Percentiles rank a stretch among this genome's conserved stretches.
Evolutionary conservation across 1,140 invertebrate genomes (phyloP).

Genomic region (Globodera rostochiensis): DNA sequence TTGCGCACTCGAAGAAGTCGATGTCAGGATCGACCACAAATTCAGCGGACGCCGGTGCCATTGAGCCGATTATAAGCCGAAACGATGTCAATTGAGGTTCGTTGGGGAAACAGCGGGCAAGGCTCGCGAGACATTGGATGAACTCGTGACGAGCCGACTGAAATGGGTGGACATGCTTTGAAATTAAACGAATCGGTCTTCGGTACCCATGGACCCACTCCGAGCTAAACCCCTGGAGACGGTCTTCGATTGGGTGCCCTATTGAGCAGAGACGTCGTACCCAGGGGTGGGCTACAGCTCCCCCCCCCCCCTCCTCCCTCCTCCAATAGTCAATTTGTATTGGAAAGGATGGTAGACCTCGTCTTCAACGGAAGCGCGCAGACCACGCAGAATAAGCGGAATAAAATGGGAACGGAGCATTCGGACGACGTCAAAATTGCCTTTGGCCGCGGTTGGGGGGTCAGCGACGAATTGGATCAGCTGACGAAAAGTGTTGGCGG

Average conservation of each 20-base stretch:
- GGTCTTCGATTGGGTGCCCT: too few relatives aligned
- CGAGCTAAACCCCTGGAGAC: too few relatives aligned
- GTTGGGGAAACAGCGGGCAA: conserved; percentile 33
- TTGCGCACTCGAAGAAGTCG: conserved; percentile 91
- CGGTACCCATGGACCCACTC: too few relatives aligned
- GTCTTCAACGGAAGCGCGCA: conserved; percentile 31
- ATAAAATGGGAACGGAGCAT: conserved; percentile 61
- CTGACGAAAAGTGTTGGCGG: conserved; percentile 76
- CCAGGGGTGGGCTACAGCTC: too few relatives aligned
- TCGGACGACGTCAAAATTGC: conserved; percentile 65
- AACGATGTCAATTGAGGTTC: conserved; percentile 30
- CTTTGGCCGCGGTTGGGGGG: not conserved
- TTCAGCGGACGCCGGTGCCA: conserved; percentile 60
- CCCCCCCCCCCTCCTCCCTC: too few relatives aligned
- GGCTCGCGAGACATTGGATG: conserved; percentile 14
- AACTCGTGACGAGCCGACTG: conserved; percentile 33
- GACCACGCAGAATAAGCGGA: conserved; percentile 38
- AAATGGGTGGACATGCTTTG: not conserved
- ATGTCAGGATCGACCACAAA: conserved; percentile 79
- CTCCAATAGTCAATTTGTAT: not conserved
- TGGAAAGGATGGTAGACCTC: not conserved
- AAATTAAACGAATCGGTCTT: not conserved
- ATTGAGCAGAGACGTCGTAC: too few relatives aligned
- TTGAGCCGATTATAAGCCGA: conserved; percentile 11
- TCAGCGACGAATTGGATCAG: conserved; percentile 71